phyloP scores from a whole-genome alignment of 1,140 invertebrate genomes.

The Saccostrea echinata region DNA sequence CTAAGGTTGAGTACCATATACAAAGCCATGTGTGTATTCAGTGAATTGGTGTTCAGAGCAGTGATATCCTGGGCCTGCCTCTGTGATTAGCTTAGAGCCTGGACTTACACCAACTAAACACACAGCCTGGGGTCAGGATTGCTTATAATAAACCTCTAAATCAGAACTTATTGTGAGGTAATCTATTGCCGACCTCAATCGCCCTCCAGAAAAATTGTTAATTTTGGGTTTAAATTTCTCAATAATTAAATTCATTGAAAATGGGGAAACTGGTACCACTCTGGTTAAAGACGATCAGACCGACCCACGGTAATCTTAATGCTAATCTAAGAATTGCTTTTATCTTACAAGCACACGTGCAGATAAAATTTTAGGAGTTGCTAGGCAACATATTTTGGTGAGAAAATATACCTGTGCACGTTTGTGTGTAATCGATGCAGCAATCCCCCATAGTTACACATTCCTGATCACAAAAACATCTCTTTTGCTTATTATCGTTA shows the following conservation, averaged over 20 bases:
- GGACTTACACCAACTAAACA: background rate
- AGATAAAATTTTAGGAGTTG: conserved; percentile 14
- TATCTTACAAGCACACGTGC: conserved; percentile 20
- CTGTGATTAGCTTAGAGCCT: background rate
- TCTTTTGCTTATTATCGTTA: conserved; percentile 57
- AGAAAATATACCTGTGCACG: conserved; percentile 66
- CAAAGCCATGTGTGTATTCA: background rate
- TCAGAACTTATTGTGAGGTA: conserved; percentile 14
- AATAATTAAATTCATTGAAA: background rate
- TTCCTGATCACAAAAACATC: conserved; percentile 73
- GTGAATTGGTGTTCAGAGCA: background rate
- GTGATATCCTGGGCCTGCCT: background rate
- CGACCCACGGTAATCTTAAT: background rate
- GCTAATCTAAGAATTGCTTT: conserved; percentile 13
- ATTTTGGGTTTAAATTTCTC: conserved; percentile 2
- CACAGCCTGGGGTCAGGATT: conserved; percentile 15
- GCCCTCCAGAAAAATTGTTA: conserved; percentile 15
- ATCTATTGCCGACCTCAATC: conserved; percentile 11
- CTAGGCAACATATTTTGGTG: conserved; percentile 31
- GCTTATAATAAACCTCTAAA: conserved; percentile 13
- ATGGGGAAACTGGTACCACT: background rate
- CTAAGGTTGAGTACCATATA: background rate
- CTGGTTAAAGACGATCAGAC: background rate
- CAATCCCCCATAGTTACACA: conserved; percentile 72
- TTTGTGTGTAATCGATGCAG: conserved; percentile 69